Conservation (phyloP, 2,797 vertebrate genomes). For the Syndactyla subalaris region DNA sequence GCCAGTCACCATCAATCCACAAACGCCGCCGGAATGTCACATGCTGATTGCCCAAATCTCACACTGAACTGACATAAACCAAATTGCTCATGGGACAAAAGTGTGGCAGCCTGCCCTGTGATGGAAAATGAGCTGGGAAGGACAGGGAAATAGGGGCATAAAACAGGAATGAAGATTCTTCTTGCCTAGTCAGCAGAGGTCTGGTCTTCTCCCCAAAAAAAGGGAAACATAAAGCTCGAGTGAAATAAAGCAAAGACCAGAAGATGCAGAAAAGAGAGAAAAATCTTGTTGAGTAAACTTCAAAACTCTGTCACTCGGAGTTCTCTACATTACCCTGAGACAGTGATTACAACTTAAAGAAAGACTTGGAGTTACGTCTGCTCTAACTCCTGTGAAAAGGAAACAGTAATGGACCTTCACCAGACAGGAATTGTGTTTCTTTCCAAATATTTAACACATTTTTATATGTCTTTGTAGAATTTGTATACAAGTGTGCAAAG, state of each 20-base stretch:
- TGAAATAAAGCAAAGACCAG: background rate
- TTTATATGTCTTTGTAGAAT: background rate
- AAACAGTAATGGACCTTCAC: background rate
- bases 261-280: background rate
- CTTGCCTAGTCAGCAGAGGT: background rate
- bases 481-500: background rate
- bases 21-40: rapidly evolving
- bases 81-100: rapidly evolving
- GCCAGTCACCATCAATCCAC: background rate
- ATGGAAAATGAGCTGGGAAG: background rate
- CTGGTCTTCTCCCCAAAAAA: background rate
- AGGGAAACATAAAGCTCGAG: background rate
- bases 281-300: background rate
- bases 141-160: background rate
- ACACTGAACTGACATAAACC: background rate
- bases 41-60: background rate
- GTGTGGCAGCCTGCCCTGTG: rapidly evolving
- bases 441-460: background rate
- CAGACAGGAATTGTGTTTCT: background rate
- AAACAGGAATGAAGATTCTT: background rate
- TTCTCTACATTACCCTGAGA: background rate
- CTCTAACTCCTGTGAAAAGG: background rate
- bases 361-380: background rate
- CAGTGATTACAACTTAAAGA: background rate
- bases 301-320: background rate